Percentiles rank a stretch among this genome's conserved stretches.
These are phyloP conservation scores for Himalopsyche phryganea DNA, from an alignment of 1,140 invertebrate genomes.

Conservation along the genomic window DNA sequence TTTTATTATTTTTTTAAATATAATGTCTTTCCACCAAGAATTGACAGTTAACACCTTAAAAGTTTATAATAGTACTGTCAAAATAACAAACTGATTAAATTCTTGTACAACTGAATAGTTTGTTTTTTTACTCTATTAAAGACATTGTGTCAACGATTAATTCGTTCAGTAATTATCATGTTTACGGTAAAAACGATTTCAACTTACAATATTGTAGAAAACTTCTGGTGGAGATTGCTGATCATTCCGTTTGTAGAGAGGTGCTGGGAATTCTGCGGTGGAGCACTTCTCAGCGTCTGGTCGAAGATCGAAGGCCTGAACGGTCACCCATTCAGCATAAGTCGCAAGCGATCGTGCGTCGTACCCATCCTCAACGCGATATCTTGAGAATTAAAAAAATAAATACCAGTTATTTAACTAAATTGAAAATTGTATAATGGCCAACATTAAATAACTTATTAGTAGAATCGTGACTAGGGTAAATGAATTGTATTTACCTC, in stretches of 20 bases:
- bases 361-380: constrained; percentile 51
- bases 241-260: constrained; percentile 43
- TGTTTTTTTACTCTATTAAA: no score
- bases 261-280: constrained; percentile 45
- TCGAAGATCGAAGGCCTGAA: constrained; percentile 51
- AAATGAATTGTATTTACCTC: constrained; percentile 23
- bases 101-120: no score
- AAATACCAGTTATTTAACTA: background rate
- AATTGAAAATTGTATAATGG: background rate
- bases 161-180: no score
- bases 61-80: no score
- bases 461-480: background rate
- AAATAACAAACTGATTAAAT: no score
- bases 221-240: constrained; percentile 38
- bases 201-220: constrained; percentile 30
- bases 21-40: no score
- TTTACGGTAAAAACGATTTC: no score
- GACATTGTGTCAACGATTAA: no score
- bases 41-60: no score
- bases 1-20: no score
- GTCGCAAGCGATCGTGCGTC: constrained; percentile 46
- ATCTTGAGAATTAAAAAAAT: constrained; percentile 32
- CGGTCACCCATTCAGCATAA: constrained; percentile 45
- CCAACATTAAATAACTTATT: background rate
- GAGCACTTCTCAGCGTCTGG: constrained; percentile 41